Evolutionary conservation across 2,888 invertebrate species (phyloP), one percentile per base, ranked within the genome.

Genomic region (Aquatica leii): DNA sequence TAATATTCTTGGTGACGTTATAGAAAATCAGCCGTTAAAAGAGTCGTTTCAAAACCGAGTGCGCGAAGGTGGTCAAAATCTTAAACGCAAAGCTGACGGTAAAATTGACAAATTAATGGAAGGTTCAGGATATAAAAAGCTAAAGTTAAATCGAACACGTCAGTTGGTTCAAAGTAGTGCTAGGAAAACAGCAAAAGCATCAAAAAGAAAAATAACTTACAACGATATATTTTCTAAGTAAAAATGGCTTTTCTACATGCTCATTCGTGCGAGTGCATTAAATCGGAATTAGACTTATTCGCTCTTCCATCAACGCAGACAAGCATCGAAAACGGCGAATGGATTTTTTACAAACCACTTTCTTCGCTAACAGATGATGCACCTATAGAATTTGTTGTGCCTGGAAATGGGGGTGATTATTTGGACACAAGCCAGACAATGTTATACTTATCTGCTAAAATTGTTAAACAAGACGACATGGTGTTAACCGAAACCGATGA

Each of bases 191-290:
- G 0, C 17, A 17, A 17, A 34, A 1, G 6, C 11, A 24, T 11
- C 12, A 14, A 49, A 20, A 20, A 48, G 11, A 4, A n/a, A 48
- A 20, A 12, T 20, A 4, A n/a, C 1, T 18, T 18, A 48, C 15
- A 12, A 24, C 24, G 49, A 50, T 31, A 50, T 50, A n/a, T 50
- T 50, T 31, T 12, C 14, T 5, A 18, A 48, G 21, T 3, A 50
- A 21, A n/a, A 9, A 57, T 57, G 57, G 48, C 57, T 18, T 57
- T 57, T 49, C 49, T 57, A 1, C 57, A 49, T 12, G 57, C 55
- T 1, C 34, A 48, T 1, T 50, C 57, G 8, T 58, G 57, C 14
- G 50, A 56, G 17, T 56, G 49, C 20, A n/a, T 55, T 15, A 55
- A 55, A 46, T 55, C 56, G 1, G 48, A 56, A 11, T 14, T 56